Base-by-base conservation (phyloP, 2,797 vertebrate species). In the Alcedo quadribrachys region DNA sequence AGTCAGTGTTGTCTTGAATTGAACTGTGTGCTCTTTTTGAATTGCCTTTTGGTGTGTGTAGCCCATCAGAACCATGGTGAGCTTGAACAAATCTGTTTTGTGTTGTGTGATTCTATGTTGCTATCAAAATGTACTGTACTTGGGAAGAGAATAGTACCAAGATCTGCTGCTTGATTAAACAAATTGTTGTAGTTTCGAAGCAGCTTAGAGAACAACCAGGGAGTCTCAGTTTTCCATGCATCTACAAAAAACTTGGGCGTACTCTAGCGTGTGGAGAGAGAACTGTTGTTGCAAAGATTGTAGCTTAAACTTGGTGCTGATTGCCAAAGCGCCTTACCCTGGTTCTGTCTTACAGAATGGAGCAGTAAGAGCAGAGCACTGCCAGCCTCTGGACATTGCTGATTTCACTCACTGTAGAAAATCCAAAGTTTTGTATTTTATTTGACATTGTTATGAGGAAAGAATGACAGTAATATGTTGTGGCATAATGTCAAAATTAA, bases 301-400 rank as follows among this genome's bases (percentile, higher is more conserved):
- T 92, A 37, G 12, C 90, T 89, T 92, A 82, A 94, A 87, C 63
- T 87, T 50, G 96, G 96, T 97, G 96, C 95, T 97, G 87, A 93
- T 86, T 96, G 90, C 95, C 92, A 90, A 95, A 94, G 76, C 78
- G 90, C 92, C 93, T 95, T 94, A 94, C 87, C 88, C 92, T 85
- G 78, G 81, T 87, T 71, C 83, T 92, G 66, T 88, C 83, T 80
- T 70, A 16, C 60, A 48, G 76, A 81, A 32, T 6, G 58, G 40
- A 81, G 77, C 86, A 91, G 87, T 48, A 46, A 45, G 68, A 80
- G 74, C 81, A 14, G 33, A 33, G 67, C 75, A 28, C 53, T 81
- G 60, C 43, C 55, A 84, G 9, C 53, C 68, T 65, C 71, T 46
- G 14, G 27, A 70, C 68, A 78, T 73, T 43, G 71, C 85, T 93